Conservation (phyloP, 1,140 invertebrate genomes). For the Rhynchophorus ferrugineus region DNA sequence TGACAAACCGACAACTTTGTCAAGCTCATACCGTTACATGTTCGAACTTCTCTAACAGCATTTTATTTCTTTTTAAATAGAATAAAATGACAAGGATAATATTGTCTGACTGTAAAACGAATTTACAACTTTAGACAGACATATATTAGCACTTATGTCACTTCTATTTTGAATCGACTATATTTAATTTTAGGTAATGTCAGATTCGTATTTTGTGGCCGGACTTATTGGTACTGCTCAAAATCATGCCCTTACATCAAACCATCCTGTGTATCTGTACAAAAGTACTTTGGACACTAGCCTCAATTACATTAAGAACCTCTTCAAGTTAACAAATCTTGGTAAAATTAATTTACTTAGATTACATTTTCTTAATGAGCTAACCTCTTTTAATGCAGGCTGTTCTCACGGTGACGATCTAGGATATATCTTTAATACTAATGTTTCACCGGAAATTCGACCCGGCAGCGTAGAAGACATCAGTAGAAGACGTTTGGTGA, state of each 20-base stretch:
- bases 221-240: constrained; percentile 34
- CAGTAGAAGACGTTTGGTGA: constrained; percentile 22
- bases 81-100: too few species aligned
- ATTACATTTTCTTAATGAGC: constrained; percentile 38
- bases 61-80: too few species aligned
- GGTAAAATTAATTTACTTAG: not conserved
- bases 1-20: not conserved
- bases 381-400: constrained; percentile 37
- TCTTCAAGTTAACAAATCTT: constrained; percentile 5
- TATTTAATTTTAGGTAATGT: too few species aligned
- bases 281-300: constrained; percentile 43
- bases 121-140: too few species aligned
- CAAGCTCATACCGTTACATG: too few species aligned
- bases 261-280: constrained; percentile 43
- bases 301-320: constrained; percentile 1
- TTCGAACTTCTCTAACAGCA: too few species aligned
- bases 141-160: too few species aligned
- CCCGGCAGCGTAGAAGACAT: constrained; percentile 27
- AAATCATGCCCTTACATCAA: constrained; percentile 38
- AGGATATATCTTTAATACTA: constrained; percentile 50
- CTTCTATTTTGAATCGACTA: too few species aligned
- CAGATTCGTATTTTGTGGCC: constrained; percentile 10
- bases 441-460: constrained; percentile 38
- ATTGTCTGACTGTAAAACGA: too few species aligned
- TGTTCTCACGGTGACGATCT: constrained; percentile 55